Evolutionary conservation across 2,797 vertebrate genomes (phyloP).

Genomic region (Lacerta viridis): DNA sequence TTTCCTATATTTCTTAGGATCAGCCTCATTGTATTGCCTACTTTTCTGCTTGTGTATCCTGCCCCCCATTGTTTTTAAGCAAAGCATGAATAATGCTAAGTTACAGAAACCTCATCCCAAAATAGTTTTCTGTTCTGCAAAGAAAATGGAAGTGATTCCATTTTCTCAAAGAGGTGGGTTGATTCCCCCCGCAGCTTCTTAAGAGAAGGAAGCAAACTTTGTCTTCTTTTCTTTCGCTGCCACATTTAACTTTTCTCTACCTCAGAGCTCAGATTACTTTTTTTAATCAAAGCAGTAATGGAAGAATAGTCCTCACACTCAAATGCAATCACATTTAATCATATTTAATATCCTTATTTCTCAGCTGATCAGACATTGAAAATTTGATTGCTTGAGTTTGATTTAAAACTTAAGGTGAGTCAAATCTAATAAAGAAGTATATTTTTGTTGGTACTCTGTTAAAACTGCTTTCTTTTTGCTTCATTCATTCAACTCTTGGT

Average conservation of each 20-base stretch:
- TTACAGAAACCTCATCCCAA: conserved; percentile 59
- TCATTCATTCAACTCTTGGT: conserved; percentile 33
- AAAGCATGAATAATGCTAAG: conserved; percentile 61
- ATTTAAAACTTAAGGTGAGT: conserved; percentile 79
- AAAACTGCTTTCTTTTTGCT: conserved; percentile 31
- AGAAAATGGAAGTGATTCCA: conserved; percentile 53
- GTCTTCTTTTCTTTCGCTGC: conserved; percentile 67
- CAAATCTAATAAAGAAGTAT: conserved; percentile 67
- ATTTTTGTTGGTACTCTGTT: conserved; percentile 70
- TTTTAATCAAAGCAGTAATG: conserved; percentile 87
- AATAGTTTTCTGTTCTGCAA: conserved; percentile 52
- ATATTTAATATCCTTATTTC: conserved; percentile 88
- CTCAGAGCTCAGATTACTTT: conserved; percentile 83
- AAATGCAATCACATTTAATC: conserved; percentile 86
- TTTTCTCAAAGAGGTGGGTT: conserved; percentile 54
- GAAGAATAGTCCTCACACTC: conserved; percentile 84
- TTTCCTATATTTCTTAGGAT: conserved; percentile 35
- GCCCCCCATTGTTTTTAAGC: conserved; percentile 56
- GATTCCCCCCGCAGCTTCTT: neutral
- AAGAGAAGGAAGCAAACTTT: conserved; percentile 63
- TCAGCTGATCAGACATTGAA: conserved; percentile 87
- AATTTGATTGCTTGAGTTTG: conserved; percentile 79
- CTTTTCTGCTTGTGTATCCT: conserved; percentile 27
- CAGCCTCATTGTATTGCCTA: conserved; percentile 17
- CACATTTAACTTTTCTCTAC: conserved; percentile 84